Evolutionary conservation across 2,113 vertebrate species (phyloP).

Genomic region (Vidua macroura): DNA sequence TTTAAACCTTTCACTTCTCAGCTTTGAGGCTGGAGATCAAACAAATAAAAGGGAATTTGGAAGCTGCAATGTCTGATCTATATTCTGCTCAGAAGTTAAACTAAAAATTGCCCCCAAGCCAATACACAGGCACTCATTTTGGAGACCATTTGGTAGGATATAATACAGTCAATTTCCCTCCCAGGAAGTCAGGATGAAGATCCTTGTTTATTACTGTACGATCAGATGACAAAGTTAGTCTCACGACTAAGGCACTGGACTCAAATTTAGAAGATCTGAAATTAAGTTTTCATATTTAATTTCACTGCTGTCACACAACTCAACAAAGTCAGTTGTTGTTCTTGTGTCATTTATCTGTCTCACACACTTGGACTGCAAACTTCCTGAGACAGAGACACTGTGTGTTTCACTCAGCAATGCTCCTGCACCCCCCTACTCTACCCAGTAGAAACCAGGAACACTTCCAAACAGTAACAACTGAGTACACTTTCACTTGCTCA

Average conservation of each 20-base stretch:
- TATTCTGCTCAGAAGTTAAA: constrained; percentile 28
- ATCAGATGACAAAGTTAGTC: background rate
- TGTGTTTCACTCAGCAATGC: background rate
- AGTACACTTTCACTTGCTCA: background rate
- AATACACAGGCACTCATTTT: background rate
- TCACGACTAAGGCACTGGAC: background rate
- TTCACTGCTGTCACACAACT: background rate
- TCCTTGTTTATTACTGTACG: background rate
- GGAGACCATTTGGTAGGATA: background rate
- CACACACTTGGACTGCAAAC: background rate
- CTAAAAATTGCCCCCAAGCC: constrained; percentile 24
- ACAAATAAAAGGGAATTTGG: constrained; percentile 45
- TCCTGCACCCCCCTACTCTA: background rate
- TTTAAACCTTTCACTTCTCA: constrained; percentile 42
- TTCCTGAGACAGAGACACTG: background rate
- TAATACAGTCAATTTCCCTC: background rate
- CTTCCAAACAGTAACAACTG: background rate
- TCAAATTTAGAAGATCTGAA: background rate
- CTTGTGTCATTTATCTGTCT: background rate
- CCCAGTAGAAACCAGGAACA: background rate
- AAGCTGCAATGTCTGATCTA: constrained; percentile 26
- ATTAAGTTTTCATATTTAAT: background rate
- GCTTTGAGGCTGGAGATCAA: constrained; percentile 55
- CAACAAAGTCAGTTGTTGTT: background rate
- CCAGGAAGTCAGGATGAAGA: background rate